phyloP scores from a whole-genome alignment of 2,888 invertebrate genomes.

The Eueremaeus valkanovi region DNA sequence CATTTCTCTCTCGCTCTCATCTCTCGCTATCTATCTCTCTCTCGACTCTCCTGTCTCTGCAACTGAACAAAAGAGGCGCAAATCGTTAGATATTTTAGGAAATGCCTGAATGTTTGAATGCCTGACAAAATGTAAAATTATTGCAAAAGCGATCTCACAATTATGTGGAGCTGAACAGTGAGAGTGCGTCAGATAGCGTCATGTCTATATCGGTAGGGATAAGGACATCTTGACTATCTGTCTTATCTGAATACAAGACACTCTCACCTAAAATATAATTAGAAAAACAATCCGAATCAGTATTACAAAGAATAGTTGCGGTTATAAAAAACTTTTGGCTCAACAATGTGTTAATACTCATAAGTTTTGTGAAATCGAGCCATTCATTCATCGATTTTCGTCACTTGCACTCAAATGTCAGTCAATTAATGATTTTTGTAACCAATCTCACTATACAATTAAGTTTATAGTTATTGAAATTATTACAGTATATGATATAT shows the following conservation, averaged over 20 bases:
- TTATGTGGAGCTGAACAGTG: not conserved
- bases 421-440: not conserved
- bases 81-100: not conserved
- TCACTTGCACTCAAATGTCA: not conserved
- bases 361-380: no score
- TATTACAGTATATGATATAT: no score
- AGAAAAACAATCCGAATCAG: not conserved
- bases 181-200: slow-evolving; percentile 3
- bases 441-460: not conserved
- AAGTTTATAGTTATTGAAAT: no score
- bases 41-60: no score
- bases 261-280: not conserved
- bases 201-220: not conserved
- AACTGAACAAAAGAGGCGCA: slow-evolving; percentile 8
- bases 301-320: not conserved
- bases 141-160: not conserved
- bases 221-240: not conserved
- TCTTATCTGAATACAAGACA: not conserved
- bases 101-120: not conserved
- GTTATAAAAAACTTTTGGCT: no score
- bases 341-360: no score
- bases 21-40: no score
- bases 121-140: not conserved
- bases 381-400: no score
- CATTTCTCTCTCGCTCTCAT: no score